These are phyloP conservation scores for Phengaris arion DNA, from an alignment of 2,888 invertebrate species.

Conservation along the genomic window DNA sequence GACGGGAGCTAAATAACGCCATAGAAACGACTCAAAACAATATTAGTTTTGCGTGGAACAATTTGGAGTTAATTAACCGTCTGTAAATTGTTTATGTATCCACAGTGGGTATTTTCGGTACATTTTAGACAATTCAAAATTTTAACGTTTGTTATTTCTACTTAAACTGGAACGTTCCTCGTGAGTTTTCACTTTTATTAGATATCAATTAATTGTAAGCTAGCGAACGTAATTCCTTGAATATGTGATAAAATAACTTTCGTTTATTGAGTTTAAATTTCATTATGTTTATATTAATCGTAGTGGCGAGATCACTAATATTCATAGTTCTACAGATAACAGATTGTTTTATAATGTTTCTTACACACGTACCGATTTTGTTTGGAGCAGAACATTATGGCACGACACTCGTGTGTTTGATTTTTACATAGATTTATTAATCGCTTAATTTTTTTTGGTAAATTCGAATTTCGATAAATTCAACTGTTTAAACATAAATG, in stretches of 20 bases:
- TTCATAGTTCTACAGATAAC: not conserved
- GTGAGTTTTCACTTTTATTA: slow-evolving; percentile 37
- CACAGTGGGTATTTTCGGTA: not conserved
- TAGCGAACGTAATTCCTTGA: slow-evolving; percentile 28
- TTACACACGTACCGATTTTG: no score
- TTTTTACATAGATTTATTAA: no score
- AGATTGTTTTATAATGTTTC: not conserved
- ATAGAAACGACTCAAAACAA: not conserved
- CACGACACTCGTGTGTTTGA: no score
- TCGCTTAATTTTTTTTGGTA: no score
- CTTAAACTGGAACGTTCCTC: slow-evolving; percentile 33
- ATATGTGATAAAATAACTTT: slow-evolving; percentile 20
- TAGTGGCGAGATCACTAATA: not conserved
- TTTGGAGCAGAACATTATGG: no score
- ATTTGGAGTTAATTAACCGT: slow-evolving; percentile 57
- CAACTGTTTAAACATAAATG: not conserved
- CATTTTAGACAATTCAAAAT: not conserved
- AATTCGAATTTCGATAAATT: no score
- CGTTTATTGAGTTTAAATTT: not conserved
- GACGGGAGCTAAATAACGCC: not conserved
- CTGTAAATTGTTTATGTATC: slow-evolving; percentile 26
- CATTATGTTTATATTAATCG: not conserved
- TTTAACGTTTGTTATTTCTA: not conserved
- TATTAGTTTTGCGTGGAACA: slow-evolving; percentile 51
- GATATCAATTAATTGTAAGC: slow-evolving; percentile 27